A percentile compares a stretch with the other conserved stretches of the same genome.
phyloP scores from a whole-genome alignment of 2,113 vertebrate genomes.

The Saguinus midas region DNA sequence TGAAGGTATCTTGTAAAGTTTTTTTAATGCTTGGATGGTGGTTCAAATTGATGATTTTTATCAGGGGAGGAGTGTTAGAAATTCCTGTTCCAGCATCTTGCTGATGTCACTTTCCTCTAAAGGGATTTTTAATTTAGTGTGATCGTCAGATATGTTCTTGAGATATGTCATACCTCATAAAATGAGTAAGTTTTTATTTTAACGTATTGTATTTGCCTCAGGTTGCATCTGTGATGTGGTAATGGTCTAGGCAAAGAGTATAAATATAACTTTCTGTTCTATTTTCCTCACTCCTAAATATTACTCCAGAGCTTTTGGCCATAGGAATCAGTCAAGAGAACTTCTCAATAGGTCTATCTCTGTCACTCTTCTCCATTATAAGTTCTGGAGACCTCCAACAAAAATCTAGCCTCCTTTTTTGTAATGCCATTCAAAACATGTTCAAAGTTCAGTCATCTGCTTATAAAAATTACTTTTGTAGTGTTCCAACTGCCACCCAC shows the following conservation, averaged over 20 bases:
- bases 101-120: not conserved
- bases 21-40: not conserved
- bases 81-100: not conserved
- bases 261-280: slow-evolving; percentile 34
- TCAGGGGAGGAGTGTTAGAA: not conserved
- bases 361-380: slow-evolving; percentile 62
- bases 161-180: slow-evolving; percentile 63
- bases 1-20: not conserved
- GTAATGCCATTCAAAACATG: slow-evolving; percentile 71
- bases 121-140: slow-evolving; percentile 63
- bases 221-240: slow-evolving; percentile 45
- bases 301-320: slow-evolving; percentile 64
- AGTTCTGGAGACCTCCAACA: slow-evolving; percentile 70
- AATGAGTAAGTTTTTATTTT: slow-evolving; percentile 38
- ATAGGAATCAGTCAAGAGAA: slow-evolving; percentile 71
- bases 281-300: slow-evolving; percentile 55
- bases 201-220: slow-evolving; percentile 54
- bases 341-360: slow-evolving; percentile 63
- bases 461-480: slow-evolving; percentile 59
- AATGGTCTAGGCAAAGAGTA: slow-evolving; percentile 45
- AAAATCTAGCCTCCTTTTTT: slow-evolving; percentile 59
- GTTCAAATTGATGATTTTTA: not conserved
- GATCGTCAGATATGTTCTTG: slow-evolving; percentile 31
- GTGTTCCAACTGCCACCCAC: slow-evolving; percentile 53
- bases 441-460: slow-evolving; percentile 70